phyloP scores from a whole-genome alignment of 2,888 invertebrate genomes.

The Ophioninae sp. region DNA sequence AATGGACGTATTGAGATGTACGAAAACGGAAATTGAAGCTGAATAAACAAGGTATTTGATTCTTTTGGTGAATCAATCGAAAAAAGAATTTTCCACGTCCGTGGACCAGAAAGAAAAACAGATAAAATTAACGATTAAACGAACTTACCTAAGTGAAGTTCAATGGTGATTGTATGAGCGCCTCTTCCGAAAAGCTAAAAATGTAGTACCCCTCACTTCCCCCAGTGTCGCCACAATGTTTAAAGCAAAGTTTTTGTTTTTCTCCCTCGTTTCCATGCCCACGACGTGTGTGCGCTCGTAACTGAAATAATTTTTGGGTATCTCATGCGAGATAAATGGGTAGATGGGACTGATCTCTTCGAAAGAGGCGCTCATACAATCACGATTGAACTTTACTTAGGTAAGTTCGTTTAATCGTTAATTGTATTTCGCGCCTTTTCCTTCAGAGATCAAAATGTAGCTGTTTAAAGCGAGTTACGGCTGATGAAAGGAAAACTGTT shows the following conservation, averaged over 20 bases:
- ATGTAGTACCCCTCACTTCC: constrained; percentile 41
- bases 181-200: constrained; percentile 45
- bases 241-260: constrained; percentile 31
- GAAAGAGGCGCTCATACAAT: constrained; percentile 46
- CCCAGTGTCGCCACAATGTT: constrained; percentile 46
- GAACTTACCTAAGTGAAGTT: too few species aligned
- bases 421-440: constrained; percentile 38
- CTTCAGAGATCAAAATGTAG: constrained; percentile 33
- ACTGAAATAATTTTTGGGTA: constrained; percentile 19
- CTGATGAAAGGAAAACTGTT: constrained; percentile 9
- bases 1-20: too few species aligned
- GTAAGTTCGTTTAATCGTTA: constrained; percentile 41
- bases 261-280: neutral
- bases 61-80: too few species aligned
- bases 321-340: too few species aligned
- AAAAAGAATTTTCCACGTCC: too few species aligned
- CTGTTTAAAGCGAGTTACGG: constrained; percentile 34
- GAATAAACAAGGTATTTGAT: too few species aligned
- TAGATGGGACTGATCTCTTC: too few species aligned
- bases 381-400: constrained; percentile 36
- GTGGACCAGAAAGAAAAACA: too few species aligned
- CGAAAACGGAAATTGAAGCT: too few species aligned
- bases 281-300: neutral
- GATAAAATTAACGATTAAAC: constrained; percentile 49
- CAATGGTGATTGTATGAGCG: constrained; percentile 47